A percentile compares a stretch with the other conserved stretches of the same genome.
These are phyloP conservation scores for Helobdella robusta DNA, from an alignment of 2,888 invertebrate species.

Conservation along the genomic window DNA sequence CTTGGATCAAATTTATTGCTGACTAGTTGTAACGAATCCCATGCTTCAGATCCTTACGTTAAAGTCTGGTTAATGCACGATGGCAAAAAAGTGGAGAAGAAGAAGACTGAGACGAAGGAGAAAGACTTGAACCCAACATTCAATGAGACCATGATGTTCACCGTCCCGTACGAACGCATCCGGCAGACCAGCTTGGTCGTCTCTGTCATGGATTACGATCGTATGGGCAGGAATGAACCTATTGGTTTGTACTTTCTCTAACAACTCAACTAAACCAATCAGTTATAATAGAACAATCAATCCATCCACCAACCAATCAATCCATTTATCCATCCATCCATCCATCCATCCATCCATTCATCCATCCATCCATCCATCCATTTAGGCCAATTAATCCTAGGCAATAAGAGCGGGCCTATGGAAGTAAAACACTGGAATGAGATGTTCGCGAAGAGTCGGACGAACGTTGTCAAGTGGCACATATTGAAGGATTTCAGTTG, in stretches of 20 bases:
- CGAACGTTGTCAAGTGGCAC: constrained; percentile 93
- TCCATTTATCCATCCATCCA: no score
- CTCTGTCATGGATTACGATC: constrained; percentile 93
- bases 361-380: no score
- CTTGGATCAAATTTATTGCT: no score
- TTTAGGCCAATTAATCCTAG: constrained; percentile 56
- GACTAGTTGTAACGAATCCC: no score
- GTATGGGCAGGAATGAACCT: constrained; percentile 82
- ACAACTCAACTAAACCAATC: no score
- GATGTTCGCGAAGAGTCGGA: constrained; percentile 91
- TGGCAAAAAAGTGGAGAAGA: constrained; percentile 86
- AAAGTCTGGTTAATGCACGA: constrained; percentile 93
- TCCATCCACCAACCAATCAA: no score
- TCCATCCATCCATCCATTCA: no score
- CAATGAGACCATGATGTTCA: constrained; percentile 89
- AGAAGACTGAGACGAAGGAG: constrained; percentile 67
- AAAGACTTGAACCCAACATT: constrained; percentile 82
- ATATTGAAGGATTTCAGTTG: constrained; percentile 62
- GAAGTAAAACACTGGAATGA: constrained; percentile 97
- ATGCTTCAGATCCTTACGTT: constrained; percentile 82
- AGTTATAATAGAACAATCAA: no score
- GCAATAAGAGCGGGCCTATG: constrained; percentile 69
- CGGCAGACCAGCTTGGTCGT: constrained; percentile 85
- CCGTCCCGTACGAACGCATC: constrained; percentile 93
- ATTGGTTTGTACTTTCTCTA: constrained; percentile 68